These are phyloP conservation scores for Tauraco erythrolophus DNA, from an alignment of 2,113 vertebrate genomes.

Conservation along the genomic window DNA sequence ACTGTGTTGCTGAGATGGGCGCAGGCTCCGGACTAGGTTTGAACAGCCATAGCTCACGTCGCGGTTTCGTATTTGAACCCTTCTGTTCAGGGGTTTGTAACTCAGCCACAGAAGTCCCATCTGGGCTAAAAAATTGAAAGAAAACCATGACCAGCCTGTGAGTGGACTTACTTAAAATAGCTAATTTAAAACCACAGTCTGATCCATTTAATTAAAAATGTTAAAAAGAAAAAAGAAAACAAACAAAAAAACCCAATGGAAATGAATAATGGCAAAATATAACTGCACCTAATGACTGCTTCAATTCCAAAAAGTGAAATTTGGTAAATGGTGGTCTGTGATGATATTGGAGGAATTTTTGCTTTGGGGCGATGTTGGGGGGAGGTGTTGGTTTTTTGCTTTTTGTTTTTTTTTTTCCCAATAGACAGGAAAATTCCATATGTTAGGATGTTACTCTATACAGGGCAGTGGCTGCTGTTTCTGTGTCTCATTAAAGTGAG, in stretches of 20 bases:
- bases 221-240: neutral
- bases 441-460: fast-evolving
- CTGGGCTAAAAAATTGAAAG: neutral
- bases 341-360: neutral
- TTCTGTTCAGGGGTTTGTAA: constrained; percentile 73
- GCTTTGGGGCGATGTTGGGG: neutral
- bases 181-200: neutral
- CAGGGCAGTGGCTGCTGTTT: neutral
- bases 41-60: constrained; percentile 1
- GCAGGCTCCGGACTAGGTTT: neutral
- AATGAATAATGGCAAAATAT: neutral
- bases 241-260: fast-evolving
- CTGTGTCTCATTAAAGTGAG: neutral
- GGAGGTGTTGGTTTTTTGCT: neutral
- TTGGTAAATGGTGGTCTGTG: constrained; percentile 58
- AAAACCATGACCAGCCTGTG: neutral
- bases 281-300: constrained; percentile 26
- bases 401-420: neutral
- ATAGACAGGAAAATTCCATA: neutral
- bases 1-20: neutral
- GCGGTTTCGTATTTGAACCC: constrained; percentile 57
- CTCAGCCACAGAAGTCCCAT: constrained; percentile 47
- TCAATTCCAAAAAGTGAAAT: constrained; percentile 70
- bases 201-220: neutral
- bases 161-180: neutral